Base-by-base conservation (phyloP, 2,797 vertebrate genomes). In the Xiphophorus birchmanni region DNA sequence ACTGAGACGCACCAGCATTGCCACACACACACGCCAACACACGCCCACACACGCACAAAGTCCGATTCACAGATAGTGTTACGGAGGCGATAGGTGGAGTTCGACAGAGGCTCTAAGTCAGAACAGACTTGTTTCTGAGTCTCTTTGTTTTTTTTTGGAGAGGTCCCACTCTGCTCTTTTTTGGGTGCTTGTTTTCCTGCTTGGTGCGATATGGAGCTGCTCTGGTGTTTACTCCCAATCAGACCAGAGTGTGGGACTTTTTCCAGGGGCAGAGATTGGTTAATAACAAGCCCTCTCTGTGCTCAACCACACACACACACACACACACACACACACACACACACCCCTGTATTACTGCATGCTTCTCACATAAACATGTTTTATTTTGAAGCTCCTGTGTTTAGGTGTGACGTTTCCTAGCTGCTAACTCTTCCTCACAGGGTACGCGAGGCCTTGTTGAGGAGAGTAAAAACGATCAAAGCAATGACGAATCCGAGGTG, bases 341-440 rank as follows among this genome's bases (percentile, higher is more conserved):
- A 48, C n/a, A 32, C 48, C 72, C 29, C 79, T 52, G 77, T 84
- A 94, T 91, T 89, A 92, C 93, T 89, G 92, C 95, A 94, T 91
- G 89, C 88, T 87, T 82, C 92, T 88, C 83, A 87, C 91, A 32
- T 95, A 95, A 96, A 96, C 89, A 88, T 92, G 92, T 84, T 80
- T 86, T 81, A 91, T 89, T 89, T 87, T 83, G 76, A 93, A 84
- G 89, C 82, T 90, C 87, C 87, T 72, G 35, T 83, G 40, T 88
- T 82, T 84, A 87, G 18, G 52, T 81, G 79, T 91, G 88, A 92
- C 93, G 90, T 95, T 91, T 95, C 95, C 94, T 95, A 96, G 97
- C 97, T 97, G 97, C 96, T 97, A 96, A 95, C 94, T 95, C 95
- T 82, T 80, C 95, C 94, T 1, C 90, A 74, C 73, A 80, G 79